Evolutionary conservation across 92 coral and sea anemone genomes (phyloP), one percentile per base, ranked within the genome.

Genomic region (Montipora capitata): DNA sequence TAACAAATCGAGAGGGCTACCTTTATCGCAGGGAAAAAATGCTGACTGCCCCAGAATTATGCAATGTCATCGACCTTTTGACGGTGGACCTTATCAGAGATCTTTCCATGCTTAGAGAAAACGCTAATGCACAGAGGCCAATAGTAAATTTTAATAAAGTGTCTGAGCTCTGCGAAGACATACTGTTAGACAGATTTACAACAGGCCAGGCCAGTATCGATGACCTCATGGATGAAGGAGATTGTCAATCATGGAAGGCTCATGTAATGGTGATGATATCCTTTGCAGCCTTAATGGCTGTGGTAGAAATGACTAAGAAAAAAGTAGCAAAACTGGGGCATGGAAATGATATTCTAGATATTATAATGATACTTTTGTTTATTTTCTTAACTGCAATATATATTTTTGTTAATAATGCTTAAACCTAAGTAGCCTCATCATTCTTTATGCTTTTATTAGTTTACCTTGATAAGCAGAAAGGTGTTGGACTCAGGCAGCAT

Each of bases 251-350:
- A 4, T 71, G 76, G 76, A 71, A 1, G 13, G 76, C 35, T 18
- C 76, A 71, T 17, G 57, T 71, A 0, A 71, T 42, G 56, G 76
- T 71, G 10, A 71, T 71, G 10, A 44, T 71, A 15, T 71, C 76
- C 3, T 71, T 71, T 10, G 76, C 76, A 42, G 76, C 76, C 5
- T 71, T 71, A 18, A 71, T 71, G 76, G 40, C 41, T 42, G 76
- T n/a, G 3, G 58, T 40, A 42, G 56, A 71, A 43, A 71, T 71
- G 76, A 71, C 18, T 2, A 41, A 9, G 7, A 48, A 2, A 5
- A 0, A 48, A 48, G 52, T 48, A 9, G 0, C 0, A 20, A 0
- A 20, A 20, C 27, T 27, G 35, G 35, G 27, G 27, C 27, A 20
- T 20, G 27, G 27, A 20, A 20, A 20, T 20, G 27, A 0, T 20